Conservation (phyloP, 1,140 invertebrate species). For the Papilio machaon region DNA sequence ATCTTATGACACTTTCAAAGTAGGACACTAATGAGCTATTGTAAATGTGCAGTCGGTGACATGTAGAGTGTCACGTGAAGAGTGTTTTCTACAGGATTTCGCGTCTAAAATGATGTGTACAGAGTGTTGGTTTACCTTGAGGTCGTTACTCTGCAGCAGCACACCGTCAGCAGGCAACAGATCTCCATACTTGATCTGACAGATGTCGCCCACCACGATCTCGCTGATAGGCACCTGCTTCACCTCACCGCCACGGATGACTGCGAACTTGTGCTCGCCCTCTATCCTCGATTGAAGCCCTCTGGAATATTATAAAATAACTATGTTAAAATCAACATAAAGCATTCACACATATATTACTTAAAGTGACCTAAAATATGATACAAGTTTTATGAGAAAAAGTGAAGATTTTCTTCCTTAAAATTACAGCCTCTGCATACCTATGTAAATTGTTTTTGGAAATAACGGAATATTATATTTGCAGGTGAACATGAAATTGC, state of each 20-base stretch:
- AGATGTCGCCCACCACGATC: conserved; percentile 99
- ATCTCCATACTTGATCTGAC: conserved; percentile 98
- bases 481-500: no score
- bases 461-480: no score
- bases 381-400: no score
- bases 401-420: no score
- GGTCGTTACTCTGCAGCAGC: conserved; percentile 99
- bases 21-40: no score
- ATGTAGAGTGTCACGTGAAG: no score
- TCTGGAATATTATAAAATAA: conserved; percentile 63
- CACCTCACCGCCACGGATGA: conserved; percentile 95
- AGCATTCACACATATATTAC: no score
- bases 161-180: conserved; percentile 98
- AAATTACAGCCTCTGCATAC: no score
- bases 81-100: neutral
- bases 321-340: neutral
- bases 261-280: conserved; percentile 99
- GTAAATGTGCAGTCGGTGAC: no score
- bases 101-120: neutral
- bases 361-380: no score
- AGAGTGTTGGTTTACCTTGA: conserved; percentile 88
- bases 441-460: no score
- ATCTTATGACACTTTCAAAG: no score
- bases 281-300: conserved; percentile 99
- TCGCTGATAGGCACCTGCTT: conserved; percentile 98